These are phyloP conservation scores for Leptopilina clavipes DNA, from an alignment of 1,140 invertebrate genomes.

Conservation along the genomic window DNA sequence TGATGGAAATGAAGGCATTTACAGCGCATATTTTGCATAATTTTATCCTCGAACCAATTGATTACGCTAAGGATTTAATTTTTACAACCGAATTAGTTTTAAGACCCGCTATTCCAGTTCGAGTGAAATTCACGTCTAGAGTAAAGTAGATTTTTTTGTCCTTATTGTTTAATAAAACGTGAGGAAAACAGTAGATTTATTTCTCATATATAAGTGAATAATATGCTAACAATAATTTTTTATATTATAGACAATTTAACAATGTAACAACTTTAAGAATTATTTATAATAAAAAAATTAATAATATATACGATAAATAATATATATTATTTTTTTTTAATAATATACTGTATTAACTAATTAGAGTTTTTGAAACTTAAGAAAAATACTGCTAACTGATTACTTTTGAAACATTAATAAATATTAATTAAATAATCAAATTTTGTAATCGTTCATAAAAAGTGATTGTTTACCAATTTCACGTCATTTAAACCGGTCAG, in stretches of 20 bases:
- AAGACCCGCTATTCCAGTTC: background rate
- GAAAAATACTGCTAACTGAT: constrained; percentile 39
- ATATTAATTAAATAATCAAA: no score
- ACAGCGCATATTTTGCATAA: background rate
- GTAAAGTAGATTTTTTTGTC: background rate
- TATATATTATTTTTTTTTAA: no score
- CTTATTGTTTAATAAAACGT: no score
- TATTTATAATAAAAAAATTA: no score
- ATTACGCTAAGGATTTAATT: background rate
- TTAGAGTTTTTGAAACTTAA: constrained; percentile 48
- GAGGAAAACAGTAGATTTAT: no score
- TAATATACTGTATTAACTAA: constrained; percentile 44
- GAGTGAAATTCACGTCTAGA: background rate
- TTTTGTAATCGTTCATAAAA: background rate
- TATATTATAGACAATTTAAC: no score
- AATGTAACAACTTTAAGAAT: no score
- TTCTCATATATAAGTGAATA: no score
- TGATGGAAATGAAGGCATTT: background rate
- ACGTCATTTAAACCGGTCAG: no score
- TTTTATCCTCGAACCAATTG: background rate
- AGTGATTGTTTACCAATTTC: no score
- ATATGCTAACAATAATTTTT: no score
- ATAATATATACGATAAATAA: no score
- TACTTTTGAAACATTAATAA: constrained; percentile 43
- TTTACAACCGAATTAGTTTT: background rate